Percentiles rank a stretch among this genome's conserved stretches.
phyloP scores from a whole-genome alignment of 2,888 invertebrate genomes.

The Plusia festucae region DNA sequence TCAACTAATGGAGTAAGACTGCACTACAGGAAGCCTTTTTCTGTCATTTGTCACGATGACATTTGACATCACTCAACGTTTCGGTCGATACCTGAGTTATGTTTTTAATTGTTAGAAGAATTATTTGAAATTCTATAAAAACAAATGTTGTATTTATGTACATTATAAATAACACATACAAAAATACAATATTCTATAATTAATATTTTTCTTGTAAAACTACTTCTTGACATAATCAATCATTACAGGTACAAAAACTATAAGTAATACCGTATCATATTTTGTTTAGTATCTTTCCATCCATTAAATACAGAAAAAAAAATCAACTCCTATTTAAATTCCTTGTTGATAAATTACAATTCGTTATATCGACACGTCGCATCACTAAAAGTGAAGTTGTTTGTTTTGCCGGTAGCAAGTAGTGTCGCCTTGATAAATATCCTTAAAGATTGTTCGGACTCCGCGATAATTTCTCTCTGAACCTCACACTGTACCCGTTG shows the following conservation, averaged over 20 bases:
- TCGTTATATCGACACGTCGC: constrained; percentile 67
- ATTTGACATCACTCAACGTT: constrained; percentile 86
- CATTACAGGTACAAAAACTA: constrained; percentile 33
- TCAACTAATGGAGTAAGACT: constrained; percentile 75
- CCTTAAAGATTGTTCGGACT: constrained; percentile 87
- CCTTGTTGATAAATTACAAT: constrained; percentile 54
- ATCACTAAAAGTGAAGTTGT: constrained; percentile 84
- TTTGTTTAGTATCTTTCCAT: constrained; percentile 17
- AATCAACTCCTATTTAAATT: constrained; percentile 38
- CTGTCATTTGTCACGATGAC: constrained; percentile 86
- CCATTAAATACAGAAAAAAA: constrained; percentile 33
- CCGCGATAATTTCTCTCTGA: constrained; percentile 84
- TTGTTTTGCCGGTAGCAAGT: constrained; percentile 88
- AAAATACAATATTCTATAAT: neutral
- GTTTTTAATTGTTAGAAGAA: constrained; percentile 24
- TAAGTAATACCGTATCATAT: constrained; percentile 13
- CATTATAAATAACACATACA: neutral
- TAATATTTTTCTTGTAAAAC: neutral
- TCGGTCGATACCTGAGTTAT: constrained; percentile 69
- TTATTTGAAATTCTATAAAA: neutral
- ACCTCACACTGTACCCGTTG: constrained; percentile 72
- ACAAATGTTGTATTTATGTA: neutral
- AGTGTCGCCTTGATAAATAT: constrained; percentile 88
- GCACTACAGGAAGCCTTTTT: constrained; percentile 84
- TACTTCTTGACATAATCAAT: constrained; percentile 26